Evolutionary conservation across 1,140 invertebrate species (phyloP), one percentile per base, ranked within the genome.

Genomic region (Pseudomyrmex pallidus): DNA sequence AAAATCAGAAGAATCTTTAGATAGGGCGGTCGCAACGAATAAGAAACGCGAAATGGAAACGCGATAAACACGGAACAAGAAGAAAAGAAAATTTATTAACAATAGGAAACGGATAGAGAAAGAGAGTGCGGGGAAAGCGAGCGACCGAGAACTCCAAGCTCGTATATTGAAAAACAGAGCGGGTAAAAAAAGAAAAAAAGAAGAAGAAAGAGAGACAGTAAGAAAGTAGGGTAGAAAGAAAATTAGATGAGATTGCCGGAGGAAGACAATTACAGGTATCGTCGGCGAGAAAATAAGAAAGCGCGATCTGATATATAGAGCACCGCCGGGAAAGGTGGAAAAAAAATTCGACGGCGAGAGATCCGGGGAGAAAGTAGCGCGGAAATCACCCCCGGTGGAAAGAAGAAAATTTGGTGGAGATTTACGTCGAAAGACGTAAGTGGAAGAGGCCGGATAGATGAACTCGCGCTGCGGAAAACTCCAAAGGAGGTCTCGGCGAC

Each of bases 261-360:
- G 59, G 59, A 63, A 44, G 15, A 50, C 59, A 74, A 83, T 76
- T 76, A 56, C 35, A 73, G 59, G 35, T 74, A 77, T 83, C 17
- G 59, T 25, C 8, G 35, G 44, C 54, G 59, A n/a, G 46, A 50
- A 54, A 46, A 74, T 50, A 56, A 76, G 50, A 56, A 63, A 54
- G 12, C 67, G 25, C 50, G 59, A 72, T 46, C 59, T 61, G 46
- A 76, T 82, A 67, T 52, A 56, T 22, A 74, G 46, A 70, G 44
- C 15, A 25, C 22, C 9, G 22, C 20, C 22, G 52, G 48, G 46
- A 78, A 68, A 48, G 10, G 52, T 46, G 44, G 15, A 68, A 77
- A 35, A 35, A 35, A 35, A 35, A 35, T 15, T 56, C 74, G 63
- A 77, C 56, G 13, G 57, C 35, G 52, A 15, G 35, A 67, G 63